Evolutionary conservation across 30 jellyfish, hydroid and myxozoan genomes (phyloP), one percentile per base, ranked within the genome.

Genomic region (Turritopsis rubra): DNA sequence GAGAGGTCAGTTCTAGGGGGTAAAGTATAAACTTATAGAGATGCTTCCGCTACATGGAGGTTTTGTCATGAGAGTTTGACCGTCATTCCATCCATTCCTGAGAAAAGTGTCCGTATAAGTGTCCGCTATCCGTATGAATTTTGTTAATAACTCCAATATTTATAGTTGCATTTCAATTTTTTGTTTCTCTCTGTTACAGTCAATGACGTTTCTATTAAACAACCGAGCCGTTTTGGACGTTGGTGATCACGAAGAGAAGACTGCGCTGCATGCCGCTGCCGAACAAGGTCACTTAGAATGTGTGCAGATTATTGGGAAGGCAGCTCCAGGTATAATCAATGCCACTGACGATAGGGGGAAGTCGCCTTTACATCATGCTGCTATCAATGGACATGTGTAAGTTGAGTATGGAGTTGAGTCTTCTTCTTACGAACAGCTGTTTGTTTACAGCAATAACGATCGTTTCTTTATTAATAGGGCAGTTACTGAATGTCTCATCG

Each of bases 311-410:
- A 72, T 93, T 1, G 93, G 96, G 16, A 82, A 86, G 80, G 82
- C 85, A 21, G 75, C 94, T 22, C 95, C 95, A 16, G 84, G 79
- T 21, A 87, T 85, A 54, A 79, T 88, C 85, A 88, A 88, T 81
- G 31, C 99, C 26, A 81, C 95, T 76, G 99, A 93, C 75, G 96
- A 86, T 24, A 83, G 81, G 25, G 99, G 96, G 18, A 79, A 92
- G 85, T 83, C 96, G 86, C 96, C 99, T 13, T 79, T 93, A n/a
- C 99, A 93, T 74, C 75, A 85, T 18, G 99, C 99, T 3, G 96
- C 99, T 0, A 81, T 71, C 81, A 80, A 77, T 41, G 99, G 96
- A 26, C 93, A 88, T 83, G 31, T 89, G 99, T 93, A 79, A 88
- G 94, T 76, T 25, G n/a, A n/a, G n/a, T n/a, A 3, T 53, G 19